phyloP scores from a whole-genome alignment of 2,113 vertebrate genomes.

The Vombatus ursinus region DNA sequence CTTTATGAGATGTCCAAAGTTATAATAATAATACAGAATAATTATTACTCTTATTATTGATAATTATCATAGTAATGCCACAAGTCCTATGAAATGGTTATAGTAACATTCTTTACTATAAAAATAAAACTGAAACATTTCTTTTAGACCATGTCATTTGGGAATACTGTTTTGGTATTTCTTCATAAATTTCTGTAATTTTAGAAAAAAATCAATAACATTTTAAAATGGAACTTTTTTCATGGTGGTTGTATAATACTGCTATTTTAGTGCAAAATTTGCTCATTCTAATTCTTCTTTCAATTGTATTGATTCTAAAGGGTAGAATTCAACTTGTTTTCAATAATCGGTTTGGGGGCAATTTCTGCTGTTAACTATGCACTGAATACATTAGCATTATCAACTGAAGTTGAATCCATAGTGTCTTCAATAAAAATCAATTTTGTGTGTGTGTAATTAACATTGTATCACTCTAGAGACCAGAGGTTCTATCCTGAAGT shows the following conservation, averaged over 20 bases:
- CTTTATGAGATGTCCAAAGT: neutral
- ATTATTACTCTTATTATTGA: neutral
- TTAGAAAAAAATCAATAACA: conserved; percentile 1
- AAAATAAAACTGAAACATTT: neutral
- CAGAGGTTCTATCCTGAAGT: neutral
- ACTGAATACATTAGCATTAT: conserved; percentile 14
- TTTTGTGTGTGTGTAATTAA: neutral
- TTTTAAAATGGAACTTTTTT: neutral
- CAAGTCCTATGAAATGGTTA: neutral
- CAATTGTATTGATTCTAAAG: neutral
- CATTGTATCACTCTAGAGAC: conserved; percentile 9
- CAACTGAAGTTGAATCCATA: neutral
- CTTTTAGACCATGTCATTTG: neutral
- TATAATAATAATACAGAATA: neutral
- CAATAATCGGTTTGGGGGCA: neutral
- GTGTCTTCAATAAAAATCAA: neutral
- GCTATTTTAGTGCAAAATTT: neutral
- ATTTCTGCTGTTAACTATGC: neutral
- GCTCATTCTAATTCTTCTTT: neutral
- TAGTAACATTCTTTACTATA: neutral
- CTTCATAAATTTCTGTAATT: conserved; percentile 3
- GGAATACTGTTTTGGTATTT: neutral
- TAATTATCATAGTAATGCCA: neutral
- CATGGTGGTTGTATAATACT: neutral
- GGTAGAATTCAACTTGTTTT: conserved; percentile 26